Evolutionary conservation across 2,113 vertebrate species (phyloP), one percentile per base, ranked within the genome.

Genomic region (Pelecanus crispus): DNA sequence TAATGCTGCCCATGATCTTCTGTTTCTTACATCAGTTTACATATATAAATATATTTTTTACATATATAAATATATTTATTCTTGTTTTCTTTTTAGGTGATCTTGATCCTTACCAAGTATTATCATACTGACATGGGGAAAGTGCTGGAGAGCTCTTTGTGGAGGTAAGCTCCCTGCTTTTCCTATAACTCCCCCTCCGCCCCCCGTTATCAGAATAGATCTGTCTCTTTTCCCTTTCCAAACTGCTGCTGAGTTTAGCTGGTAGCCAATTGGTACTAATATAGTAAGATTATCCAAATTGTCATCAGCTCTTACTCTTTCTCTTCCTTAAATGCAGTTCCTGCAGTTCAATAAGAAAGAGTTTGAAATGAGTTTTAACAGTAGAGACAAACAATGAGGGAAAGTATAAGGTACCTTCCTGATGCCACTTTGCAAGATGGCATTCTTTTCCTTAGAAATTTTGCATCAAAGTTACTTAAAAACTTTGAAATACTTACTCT

Each of bases 51-150:
- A 26, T 44, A 50, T 66, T 22, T 62, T 90, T 81, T 93, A 28
- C 4, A 10, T 16, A 26, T 71, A 72, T 72, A 61, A 86, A 68
- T n/a, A 26, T 44, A 50, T 66, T 22, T 62, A 73, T 86, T 91
- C 84, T 96, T 7, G 19, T 74, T 94, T 70, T 96, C 50, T 86
- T 91, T 92, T 96, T 96, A 99, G 99, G 99, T 99, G 80, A 99
- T 99, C 97, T 97, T 99, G 93, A 99, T 99, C 96, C 98, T 99
- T 95, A 99, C 99, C 34, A 99, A 99, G 96, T 99, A 99, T 93
- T 99, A 99, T 97, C 99, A 99, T 7, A 99, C 99, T 10, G 99
- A 99, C 94, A 99, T 99, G 97, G 99, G 98, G 59, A 99, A 99
- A 95, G 99, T 99, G 74, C 98, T 99, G 94, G 99, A 99, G 97